Evolutionary conservation across 1,140 invertebrate species (phyloP).

Genomic region (Caenorhabditis brenneri): DNA sequence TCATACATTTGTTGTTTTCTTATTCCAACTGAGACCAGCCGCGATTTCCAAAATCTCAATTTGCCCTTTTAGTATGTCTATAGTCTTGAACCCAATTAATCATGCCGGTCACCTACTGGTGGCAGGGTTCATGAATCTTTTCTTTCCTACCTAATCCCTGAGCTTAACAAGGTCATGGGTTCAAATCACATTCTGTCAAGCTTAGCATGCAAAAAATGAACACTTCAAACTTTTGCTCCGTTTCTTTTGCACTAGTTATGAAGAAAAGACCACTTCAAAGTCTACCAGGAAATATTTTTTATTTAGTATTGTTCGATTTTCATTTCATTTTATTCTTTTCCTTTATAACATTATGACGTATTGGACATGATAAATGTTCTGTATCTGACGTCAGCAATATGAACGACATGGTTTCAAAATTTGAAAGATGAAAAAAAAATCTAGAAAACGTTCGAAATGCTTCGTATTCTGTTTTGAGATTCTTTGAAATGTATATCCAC

Average conservation of each 20-base stretch:
- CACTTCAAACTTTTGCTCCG: slow-evolving; percentile 15
- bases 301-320: background rate
- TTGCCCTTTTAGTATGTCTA: slow-evolving; percentile 29
- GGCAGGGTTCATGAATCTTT: background rate
- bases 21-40: slow-evolving; percentile 30
- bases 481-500: background rate
- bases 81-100: background rate
- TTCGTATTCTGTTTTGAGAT: background rate
- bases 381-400: background rate
- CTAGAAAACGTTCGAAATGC: background rate
- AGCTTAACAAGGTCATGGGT: background rate
- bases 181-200: background rate
- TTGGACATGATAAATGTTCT: background rate
- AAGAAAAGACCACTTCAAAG: background rate
- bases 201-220: slow-evolving; percentile 33
- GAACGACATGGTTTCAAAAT: background rate
- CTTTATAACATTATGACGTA: background rate
- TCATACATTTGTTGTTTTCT: slow-evolving; percentile 36
- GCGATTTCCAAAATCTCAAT: background rate
- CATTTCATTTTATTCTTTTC: background rate
- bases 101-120: background rate
- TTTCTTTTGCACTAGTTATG: background rate
- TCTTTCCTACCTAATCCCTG: background rate
- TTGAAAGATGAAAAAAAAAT: background rate
- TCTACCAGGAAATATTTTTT: background rate